Conservation (phyloP, 2,888 invertebrate genomes). For the Cataglyphis livida region DNA sequence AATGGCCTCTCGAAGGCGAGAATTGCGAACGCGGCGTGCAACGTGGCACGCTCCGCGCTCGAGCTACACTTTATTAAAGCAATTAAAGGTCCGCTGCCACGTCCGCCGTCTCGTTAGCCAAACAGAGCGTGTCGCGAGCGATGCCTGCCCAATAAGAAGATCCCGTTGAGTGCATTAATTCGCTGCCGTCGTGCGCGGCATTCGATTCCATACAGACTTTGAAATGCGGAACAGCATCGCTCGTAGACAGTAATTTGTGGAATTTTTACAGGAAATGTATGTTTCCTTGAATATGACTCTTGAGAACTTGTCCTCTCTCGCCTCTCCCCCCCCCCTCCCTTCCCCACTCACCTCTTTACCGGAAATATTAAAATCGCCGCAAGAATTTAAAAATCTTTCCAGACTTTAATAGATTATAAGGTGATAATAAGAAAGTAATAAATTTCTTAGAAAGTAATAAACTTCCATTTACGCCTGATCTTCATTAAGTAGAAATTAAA, state of each 20-base stretch:
- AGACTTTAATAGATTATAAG: slow-evolving; percentile 1
- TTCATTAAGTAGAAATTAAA: background rate
- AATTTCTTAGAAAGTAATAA: background rate
- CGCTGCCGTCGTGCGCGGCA: background rate
- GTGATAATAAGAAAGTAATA: background rate
- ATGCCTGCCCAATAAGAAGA: slow-evolving; percentile 66
- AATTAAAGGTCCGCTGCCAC: slow-evolving; percentile 70
- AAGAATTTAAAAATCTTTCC: background rate
- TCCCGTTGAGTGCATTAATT: slow-evolving; percentile 62
- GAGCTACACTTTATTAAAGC: slow-evolving; percentile 66
- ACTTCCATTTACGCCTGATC: background rate
- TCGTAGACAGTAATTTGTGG: background rate
- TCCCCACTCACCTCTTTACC: background rate
- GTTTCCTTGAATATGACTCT: background rate
- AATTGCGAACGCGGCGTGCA: slow-evolving; percentile 20
- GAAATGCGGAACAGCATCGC: slow-evolving; percentile 43
- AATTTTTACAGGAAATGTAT: slow-evolving; percentile 27
- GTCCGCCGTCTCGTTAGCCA: slow-evolving; percentile 72
- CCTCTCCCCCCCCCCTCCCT: background rate
- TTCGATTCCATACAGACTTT: slow-evolving; percentile 28
- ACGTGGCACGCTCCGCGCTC: slow-evolving; percentile 16
- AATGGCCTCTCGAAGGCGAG: slow-evolving; percentile 12
- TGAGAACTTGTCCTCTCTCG: background rate
- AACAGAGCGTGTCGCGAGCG: slow-evolving; percentile 74
- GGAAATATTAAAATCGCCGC: background rate